Evolutionary conservation across 2,888 invertebrate species (phyloP).

Genomic region (Tetheella fluctuosa): DNA sequence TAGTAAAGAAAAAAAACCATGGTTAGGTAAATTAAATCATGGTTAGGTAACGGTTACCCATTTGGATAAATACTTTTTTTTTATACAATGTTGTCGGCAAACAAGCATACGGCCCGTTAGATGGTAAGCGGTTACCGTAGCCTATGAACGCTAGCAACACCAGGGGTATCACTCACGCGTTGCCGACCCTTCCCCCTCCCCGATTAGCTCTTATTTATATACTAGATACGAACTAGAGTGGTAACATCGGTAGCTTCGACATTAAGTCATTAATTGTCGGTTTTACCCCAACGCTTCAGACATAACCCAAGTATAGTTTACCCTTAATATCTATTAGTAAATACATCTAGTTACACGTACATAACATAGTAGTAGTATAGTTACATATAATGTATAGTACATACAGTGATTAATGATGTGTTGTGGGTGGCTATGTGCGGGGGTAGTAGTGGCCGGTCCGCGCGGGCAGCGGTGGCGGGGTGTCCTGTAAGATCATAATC

Average conservation of each 20-base stretch:
- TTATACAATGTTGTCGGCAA: no score
- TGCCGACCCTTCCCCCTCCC: no score
- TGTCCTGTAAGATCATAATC: conserved; percentile 59
- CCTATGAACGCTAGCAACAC: no score
- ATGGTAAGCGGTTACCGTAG: no score
- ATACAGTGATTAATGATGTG: conserved; percentile 22
- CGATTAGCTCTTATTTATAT: no score
- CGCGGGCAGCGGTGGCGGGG: conserved; percentile 77
- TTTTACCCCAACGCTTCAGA: conserved; percentile 8
- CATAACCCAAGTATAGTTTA: neutral
- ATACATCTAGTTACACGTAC: conserved; percentile 17
- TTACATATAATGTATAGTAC: conserved; percentile 23
- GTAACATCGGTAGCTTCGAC: neutral
- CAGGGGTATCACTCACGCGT: no score
- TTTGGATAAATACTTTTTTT: no score
- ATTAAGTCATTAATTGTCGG: neutral
- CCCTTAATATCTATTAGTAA: neutral
- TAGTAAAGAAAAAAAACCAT: no score
- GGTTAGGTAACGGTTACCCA: no score
- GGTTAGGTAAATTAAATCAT: no score
- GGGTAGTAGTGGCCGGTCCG: conserved; percentile 78
- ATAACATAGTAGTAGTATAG: conserved; percentile 21
- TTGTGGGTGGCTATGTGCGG: conserved; percentile 65
- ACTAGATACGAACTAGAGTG: no score
- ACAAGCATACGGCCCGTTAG: no score